Percentiles rank a stretch among this genome's conserved stretches.
These are phyloP conservation scores for Xestoiulus laeticollis DNA, from an alignment of 2,888 invertebrate species.

Conservation along the genomic window DNA sequence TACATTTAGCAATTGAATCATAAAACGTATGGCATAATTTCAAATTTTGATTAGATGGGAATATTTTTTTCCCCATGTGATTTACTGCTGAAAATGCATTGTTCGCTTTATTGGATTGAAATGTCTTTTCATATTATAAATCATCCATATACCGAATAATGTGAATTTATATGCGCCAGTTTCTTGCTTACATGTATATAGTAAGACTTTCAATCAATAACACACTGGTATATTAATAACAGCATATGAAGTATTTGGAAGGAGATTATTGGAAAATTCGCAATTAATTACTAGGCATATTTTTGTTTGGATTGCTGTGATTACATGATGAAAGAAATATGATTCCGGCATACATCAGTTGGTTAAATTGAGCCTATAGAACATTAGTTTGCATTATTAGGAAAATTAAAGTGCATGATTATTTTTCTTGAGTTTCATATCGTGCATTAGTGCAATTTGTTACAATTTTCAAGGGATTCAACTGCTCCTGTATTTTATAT, in stretches of 20 bases:
- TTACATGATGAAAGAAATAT: background rate
- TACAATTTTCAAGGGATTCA: too few relatives aligned
- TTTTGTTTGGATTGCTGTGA: background rate
- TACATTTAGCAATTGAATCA: background rate
- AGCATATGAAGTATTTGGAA: background rate
- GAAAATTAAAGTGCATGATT: too few relatives aligned
- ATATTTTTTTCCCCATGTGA: background rate
- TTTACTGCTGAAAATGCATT: constrained; percentile 17
- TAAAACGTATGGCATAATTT: background rate
- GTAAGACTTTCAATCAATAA: background rate
- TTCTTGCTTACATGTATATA: constrained; percentile 13
- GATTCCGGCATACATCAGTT: too few relatives aligned
- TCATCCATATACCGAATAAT: background rate
- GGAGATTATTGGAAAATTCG: background rate
- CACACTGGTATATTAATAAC: background rate
- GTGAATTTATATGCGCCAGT: background rate
- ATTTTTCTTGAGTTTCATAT: too few relatives aligned
- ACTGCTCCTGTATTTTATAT: too few relatives aligned
- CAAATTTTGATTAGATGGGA: background rate
- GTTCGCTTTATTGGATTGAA: constrained; percentile 29
- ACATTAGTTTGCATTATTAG: too few relatives aligned
- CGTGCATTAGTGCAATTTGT: too few relatives aligned
- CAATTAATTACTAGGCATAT: background rate
- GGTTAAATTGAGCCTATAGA: too few relatives aligned
- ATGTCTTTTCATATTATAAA: constrained; percentile 23